Evolutionary conservation across 37 sponge, comb jelly and placozoan genomes (phyloP).

Genomic region (Aplysina aerophoba): DNA sequence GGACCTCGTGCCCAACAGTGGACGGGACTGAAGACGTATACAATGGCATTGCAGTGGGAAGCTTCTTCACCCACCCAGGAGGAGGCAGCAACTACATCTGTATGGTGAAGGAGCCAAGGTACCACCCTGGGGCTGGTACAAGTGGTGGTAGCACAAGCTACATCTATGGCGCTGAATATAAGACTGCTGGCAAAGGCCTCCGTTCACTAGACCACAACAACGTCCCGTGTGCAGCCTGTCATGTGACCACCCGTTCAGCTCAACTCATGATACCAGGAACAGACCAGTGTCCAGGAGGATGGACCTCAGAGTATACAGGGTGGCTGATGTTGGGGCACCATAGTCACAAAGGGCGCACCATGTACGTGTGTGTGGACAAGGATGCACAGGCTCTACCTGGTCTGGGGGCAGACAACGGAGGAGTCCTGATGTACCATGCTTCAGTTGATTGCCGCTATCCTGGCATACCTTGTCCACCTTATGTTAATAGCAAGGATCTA

Average conservation of each 20-base stretch:
- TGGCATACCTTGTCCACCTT: conserved; percentile 57
- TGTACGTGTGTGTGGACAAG: conserved; percentile 60
- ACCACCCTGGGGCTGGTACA: conserved; percentile 1
- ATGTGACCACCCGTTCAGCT: conserved; percentile 34
- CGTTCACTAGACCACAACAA: not conserved
- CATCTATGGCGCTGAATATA: conserved; percentile 37
- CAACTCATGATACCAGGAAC: conserved; percentile 62
- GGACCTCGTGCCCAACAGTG: not conserved
- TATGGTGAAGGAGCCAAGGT: not conserved
- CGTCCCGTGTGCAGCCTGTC: conserved; percentile 67
- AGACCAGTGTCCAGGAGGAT: conserved; percentile 30
- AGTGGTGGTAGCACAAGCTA: conserved; percentile 3
- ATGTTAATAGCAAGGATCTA: conserved; percentile 37
- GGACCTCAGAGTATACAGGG: conserved; percentile 66
- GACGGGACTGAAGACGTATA: conserved; percentile 22
- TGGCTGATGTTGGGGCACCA: conserved; percentile 44
- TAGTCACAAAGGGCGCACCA: conserved; percentile 19
- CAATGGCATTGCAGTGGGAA: conserved; percentile 27
- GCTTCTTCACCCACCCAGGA: conserved; percentile 26
- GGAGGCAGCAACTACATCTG: conserved; percentile 34
- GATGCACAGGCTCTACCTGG: conserved; percentile 36
- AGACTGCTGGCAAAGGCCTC: not conserved
- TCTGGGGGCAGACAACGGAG: not conserved
- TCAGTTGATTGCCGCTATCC: conserved; percentile 33
- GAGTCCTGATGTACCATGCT: conserved; percentile 40